Conservation (phyloP, 2,113 vertebrate genomes). For the Dicentrarchus labrax region DNA sequence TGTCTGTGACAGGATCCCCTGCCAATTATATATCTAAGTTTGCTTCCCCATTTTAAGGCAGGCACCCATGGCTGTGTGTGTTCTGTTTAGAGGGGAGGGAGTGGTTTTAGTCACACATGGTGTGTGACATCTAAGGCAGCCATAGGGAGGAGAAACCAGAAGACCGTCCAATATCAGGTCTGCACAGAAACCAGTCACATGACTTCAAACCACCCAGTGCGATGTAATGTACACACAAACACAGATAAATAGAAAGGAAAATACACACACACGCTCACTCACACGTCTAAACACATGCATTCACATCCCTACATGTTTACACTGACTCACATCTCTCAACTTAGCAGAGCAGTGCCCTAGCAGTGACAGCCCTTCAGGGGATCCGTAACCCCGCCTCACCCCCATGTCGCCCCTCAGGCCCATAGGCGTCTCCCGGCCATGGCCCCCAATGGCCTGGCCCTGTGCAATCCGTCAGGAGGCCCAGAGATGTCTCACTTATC, state of each 20-base stretch:
- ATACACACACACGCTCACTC: neutral
- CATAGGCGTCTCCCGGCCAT: constrained; percentile 13
- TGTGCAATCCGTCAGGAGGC: constrained; percentile 66
- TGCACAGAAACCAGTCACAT: constrained; percentile 27
- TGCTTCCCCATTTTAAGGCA: too few relatives aligned
- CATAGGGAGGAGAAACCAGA: constrained; percentile 38
- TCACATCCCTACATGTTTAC: constrained; percentile 41
- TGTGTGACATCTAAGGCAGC: constrained; percentile 44
- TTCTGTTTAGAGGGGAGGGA: constrained; percentile 4
- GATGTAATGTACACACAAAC: neutral
- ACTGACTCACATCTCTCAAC: constrained; percentile 4
- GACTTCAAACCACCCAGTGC: constrained; percentile 28
- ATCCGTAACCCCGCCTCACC: constrained; percentile 42
- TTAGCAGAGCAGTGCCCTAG: constrained; percentile 58
- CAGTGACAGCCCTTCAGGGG: constrained; percentile 61
- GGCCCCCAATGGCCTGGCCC: constrained; percentile 13
- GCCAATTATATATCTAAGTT: too few relatives aligned
- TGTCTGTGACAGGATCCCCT: too few relatives aligned
- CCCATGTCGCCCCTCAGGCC: constrained; percentile 18
- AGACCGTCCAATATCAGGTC: constrained; percentile 34
- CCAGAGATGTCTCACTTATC: constrained; percentile 78
- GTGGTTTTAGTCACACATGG: constrained; percentile 17
- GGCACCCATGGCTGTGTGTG: neutral
- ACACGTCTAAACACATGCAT: neutral
- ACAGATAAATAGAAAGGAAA: constrained; percentile 18